Evolutionary conservation across 2,113 vertebrate genomes (phyloP), one percentile per base, ranked within the genome.

Genomic region (Hystrix cristata): DNA sequence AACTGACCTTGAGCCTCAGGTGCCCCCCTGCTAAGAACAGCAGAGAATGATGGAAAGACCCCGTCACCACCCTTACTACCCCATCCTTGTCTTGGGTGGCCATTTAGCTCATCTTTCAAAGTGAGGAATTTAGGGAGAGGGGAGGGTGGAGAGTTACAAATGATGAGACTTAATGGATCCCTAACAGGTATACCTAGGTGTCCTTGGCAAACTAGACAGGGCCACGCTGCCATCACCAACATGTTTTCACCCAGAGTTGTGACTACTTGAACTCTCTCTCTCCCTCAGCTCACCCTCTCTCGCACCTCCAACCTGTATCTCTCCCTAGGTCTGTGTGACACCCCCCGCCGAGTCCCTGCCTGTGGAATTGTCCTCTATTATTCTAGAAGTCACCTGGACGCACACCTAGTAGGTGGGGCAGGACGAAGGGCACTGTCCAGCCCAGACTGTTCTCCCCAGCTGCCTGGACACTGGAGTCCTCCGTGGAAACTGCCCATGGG

Each of bases 51-150:
- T 19, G 29, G 16, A 29, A 29, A 31, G 55, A 82, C 29, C 78
- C 4, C 18, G 5, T 19, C 31, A 38, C 21, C 1, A 13, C 29
- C 46, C 46, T 27, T 43, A 10, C 7, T 3, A 15, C 48, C 0
- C 3, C 46, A 2, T 5, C 11, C 19, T 65, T n/a, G 1, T 29
- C 15, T 4, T 85, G 25, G 18, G 38, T 57, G 7, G n/a, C 0
- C 23, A 8, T 31, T 80, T 60, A 86, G 71, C 64, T 96, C 12
- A 46, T 53, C 65, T 96, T 88, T 64, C 57, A 88, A 85, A 72
- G 0, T n/a, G n/a, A 29, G 29, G 67, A 21, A 27, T 16, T 46
- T 43, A 0, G 23, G 13, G 46, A 74, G 7, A 18, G 4, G 60
- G 16, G 46, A 7, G 14, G 59, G 15, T 5, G 43, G 31, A 67